Percentiles rank a stretch among this genome's conserved stretches.
These are phyloP conservation scores for Philereme transversata DNA, from an alignment of 2,888 invertebrate species.

Conservation along the genomic window DNA sequence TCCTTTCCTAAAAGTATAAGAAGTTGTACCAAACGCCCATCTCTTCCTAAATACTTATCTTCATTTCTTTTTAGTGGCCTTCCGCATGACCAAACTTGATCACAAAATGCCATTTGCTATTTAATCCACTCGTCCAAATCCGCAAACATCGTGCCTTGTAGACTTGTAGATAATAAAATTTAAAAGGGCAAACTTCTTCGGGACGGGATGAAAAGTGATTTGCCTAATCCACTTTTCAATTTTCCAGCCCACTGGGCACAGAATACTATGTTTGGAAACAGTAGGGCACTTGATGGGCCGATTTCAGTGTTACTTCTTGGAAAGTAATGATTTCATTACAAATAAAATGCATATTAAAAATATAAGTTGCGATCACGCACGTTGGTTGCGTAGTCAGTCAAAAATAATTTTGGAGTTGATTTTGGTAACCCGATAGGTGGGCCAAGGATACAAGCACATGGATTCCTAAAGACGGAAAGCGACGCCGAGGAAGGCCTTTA, in stretches of 20 bases:
- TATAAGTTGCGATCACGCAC: too few species aligned
- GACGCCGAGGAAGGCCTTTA: too few species aligned
- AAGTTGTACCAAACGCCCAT: not conserved
- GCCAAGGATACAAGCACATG: too few species aligned
- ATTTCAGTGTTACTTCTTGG: too few species aligned
- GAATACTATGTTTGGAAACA: constrained; percentile 12
- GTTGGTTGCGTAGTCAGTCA: too few species aligned
- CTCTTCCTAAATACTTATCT: not conserved
- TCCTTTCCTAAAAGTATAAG: too few species aligned
- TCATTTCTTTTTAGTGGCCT: not conserved
- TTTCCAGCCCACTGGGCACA: constrained; percentile 70
- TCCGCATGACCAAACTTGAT: constrained; percentile 16
- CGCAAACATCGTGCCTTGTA: constrained; percentile 51
- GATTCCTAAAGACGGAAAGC: too few species aligned
- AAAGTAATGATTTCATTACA: too few species aligned
- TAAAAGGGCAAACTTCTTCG: constrained; percentile 80
- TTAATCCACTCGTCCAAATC: constrained; percentile 13
- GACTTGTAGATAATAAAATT: constrained; percentile 79
- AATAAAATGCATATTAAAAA: too few species aligned
- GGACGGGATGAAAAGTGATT: constrained; percentile 81
- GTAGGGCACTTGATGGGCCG: not conserved
- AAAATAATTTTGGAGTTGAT: too few species aligned
- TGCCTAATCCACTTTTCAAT: constrained; percentile 83
- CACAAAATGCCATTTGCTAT: constrained; percentile 19
- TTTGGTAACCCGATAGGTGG: too few species aligned